Evolutionary conservation across 2,888 invertebrate genomes (phyloP).

Genomic region (Pilophorus perplexus): DNA sequence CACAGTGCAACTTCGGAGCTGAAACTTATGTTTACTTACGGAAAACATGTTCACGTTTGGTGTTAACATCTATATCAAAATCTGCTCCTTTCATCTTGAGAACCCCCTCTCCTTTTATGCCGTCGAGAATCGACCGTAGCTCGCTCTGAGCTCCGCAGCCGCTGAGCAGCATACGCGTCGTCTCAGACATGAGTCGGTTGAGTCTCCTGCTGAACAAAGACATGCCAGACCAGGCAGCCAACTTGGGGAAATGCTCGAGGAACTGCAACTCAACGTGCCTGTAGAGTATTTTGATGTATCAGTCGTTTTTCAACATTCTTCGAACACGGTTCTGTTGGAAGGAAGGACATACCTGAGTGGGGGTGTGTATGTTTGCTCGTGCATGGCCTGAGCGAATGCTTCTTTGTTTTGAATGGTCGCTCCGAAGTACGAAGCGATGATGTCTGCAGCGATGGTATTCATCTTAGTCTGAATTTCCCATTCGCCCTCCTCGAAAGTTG

Average conservation of each 20-base stretch:
- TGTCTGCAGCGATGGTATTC: constrained; percentile 20
- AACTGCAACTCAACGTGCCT: constrained; percentile 29
- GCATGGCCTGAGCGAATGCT: constrained; percentile 9
- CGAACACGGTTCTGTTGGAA: no score
- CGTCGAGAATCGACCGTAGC: constrained; percentile 11
- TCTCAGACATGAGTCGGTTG: constrained; percentile 15
- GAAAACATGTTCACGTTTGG: constrained; percentile 19
- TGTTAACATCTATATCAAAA: constrained; percentile 25
- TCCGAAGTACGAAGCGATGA: constrained; percentile 25
- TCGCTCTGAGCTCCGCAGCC: constrained; percentile 29
- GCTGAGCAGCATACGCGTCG: background rate
- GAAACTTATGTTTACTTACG: constrained; percentile 6
- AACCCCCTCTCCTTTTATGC: constrained; percentile 17
- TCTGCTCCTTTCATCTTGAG: constrained; percentile 31
- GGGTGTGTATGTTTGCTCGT: constrained; percentile 21
- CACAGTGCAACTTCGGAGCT: background rate
- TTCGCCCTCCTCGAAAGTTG: constrained; percentile 24
- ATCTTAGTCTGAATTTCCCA: constrained; percentile 24
- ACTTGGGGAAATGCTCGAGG: constrained; percentile 24
- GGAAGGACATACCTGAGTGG: constrained; percentile 19
- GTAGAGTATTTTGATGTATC: background rate
- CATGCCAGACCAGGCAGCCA: constrained; percentile 15
- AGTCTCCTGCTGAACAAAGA: background rate
- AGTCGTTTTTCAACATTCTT: no score
- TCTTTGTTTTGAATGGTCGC: constrained; percentile 31